phyloP scores from a whole-genome alignment of 2,888 invertebrate genomes.

The Harpalus rubripes region DNA sequence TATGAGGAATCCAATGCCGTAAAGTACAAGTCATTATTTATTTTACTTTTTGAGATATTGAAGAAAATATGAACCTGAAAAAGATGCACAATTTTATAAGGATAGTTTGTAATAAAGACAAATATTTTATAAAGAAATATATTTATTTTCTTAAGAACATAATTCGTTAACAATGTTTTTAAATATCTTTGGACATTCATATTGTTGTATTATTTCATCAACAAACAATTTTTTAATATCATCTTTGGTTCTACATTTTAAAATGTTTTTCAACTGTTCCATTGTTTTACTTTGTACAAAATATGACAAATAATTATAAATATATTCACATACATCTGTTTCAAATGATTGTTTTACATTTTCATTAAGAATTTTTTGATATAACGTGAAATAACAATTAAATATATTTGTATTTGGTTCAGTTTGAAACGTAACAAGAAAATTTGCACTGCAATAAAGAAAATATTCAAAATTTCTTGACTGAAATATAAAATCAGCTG shows the following conservation, averaged over 20 bases:
- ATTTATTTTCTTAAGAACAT: slow-evolving; percentile 12
- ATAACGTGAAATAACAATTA: slow-evolving; percentile 22
- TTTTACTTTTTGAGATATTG: no score
- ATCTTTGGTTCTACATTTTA: slow-evolving; percentile 9
- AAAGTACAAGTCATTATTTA: no score
- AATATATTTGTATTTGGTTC: slow-evolving; percentile 22
- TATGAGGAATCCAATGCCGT: no score
- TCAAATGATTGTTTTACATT: slow-evolving; percentile 40
- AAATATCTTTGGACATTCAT: slow-evolving; percentile 36
- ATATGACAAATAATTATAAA: slow-evolving; percentile 54
- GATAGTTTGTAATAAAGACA: no score
- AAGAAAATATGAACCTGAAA: no score
- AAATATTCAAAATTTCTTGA: slow-evolving; percentile 50
- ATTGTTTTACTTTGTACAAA: slow-evolving; percentile 7
- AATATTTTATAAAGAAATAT: neutral
- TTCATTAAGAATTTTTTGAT: slow-evolving; percentile 31
- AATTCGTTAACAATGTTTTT: slow-evolving; percentile 24
- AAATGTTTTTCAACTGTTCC: neutral
- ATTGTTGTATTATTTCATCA: slow-evolving; percentile 47
- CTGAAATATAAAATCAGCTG: slow-evolving; percentile 27
- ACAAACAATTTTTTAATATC: slow-evolving; percentile 47
- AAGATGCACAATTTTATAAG: no score
- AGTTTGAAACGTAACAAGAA: slow-evolving; percentile 40
- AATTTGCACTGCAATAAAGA: slow-evolving; percentile 47
- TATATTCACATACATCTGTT: slow-evolving; percentile 25